These are phyloP conservation scores for Agrotis exclamationis DNA, from an alignment of 2,888 invertebrate genomes.

Conservation along the genomic window DNA sequence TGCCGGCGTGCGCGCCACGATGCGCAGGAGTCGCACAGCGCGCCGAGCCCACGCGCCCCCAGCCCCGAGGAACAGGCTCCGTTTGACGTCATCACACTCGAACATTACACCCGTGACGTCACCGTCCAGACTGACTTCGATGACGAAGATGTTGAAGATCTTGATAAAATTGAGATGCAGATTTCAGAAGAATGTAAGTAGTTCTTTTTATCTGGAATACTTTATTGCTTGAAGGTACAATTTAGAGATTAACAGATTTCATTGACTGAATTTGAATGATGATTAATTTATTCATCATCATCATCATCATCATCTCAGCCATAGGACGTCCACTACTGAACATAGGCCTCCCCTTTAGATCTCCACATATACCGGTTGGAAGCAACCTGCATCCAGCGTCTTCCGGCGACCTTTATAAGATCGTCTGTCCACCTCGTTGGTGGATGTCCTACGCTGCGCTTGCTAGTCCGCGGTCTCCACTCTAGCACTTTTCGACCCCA, in stretches of 20 bases:
- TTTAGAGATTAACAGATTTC: not conserved
- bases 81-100: slow-evolving; percentile 87
- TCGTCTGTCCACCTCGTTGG: no score
- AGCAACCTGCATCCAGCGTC: no score
- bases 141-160: slow-evolving; percentile 85
- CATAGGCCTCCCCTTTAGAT: no score
- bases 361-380: no score
- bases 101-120: slow-evolving; percentile 87
- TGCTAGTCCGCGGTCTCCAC: no score
- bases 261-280: no score
- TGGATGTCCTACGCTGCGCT: no score
- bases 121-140: slow-evolving; percentile 90
- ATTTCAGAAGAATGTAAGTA: slow-evolving; percentile 88
- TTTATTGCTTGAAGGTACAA: not conserved
- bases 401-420: no score
- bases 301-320: no score
- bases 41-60: slow-evolving; percentile 75
- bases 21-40: slow-evolving; percentile 76
- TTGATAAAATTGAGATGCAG: slow-evolving; percentile 88
- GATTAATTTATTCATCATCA: no score
- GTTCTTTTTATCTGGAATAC: not conserved
- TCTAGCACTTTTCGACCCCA: no score
- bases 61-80: slow-evolving; percentile 80
- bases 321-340: no score
- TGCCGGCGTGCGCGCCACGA: slow-evolving; percentile 91